Percentiles rank a stretch among this genome's conserved stretches.
These are phyloP conservation scores for Florisuga fusca DNA, from an alignment of 2,797 vertebrate genomes.

Conservation along the genomic window DNA sequence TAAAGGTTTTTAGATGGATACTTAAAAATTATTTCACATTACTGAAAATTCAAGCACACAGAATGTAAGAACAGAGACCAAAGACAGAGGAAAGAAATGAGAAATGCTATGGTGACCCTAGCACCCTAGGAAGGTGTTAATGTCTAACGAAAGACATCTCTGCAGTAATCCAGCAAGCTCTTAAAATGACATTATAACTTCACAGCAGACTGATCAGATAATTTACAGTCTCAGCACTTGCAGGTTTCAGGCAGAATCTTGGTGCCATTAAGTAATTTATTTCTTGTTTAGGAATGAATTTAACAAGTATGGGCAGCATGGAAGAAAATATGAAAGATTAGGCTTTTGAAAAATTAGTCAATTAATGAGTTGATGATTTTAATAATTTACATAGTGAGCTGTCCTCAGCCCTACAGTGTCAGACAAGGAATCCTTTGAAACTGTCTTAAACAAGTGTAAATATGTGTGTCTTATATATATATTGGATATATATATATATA, in stretches of 20 bases:
- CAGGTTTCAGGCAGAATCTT: conserved; percentile 1
- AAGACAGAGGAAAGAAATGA: conserved; percentile 12
- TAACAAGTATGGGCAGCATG: background rate
- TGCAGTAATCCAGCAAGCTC: conserved; percentile 55
- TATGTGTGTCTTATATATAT: too few species aligned
- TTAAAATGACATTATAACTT: conserved; percentile 69
- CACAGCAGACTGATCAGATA: conserved; percentile 28
- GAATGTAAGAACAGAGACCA: background rate
- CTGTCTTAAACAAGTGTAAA: background rate
- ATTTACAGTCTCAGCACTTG: conserved; percentile 40
- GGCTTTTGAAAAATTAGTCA: background rate
- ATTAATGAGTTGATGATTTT: background rate
- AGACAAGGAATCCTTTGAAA: background rate
- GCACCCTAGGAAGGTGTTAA: conserved; percentile 37
- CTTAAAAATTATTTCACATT: background rate
- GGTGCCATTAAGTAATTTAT: background rate
- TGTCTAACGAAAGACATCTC: background rate
- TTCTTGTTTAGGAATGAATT: conserved; percentile 27
- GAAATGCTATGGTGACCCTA: background rate
- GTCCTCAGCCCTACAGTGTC: background rate
- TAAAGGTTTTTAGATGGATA: background rate
- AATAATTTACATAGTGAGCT: background rate
- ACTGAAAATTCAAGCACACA: background rate
- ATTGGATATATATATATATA: too few species aligned
- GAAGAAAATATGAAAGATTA: background rate